Conservation (phyloP, 2,797 vertebrate genomes). For the Mormyrus hasselquistii region DNA sequence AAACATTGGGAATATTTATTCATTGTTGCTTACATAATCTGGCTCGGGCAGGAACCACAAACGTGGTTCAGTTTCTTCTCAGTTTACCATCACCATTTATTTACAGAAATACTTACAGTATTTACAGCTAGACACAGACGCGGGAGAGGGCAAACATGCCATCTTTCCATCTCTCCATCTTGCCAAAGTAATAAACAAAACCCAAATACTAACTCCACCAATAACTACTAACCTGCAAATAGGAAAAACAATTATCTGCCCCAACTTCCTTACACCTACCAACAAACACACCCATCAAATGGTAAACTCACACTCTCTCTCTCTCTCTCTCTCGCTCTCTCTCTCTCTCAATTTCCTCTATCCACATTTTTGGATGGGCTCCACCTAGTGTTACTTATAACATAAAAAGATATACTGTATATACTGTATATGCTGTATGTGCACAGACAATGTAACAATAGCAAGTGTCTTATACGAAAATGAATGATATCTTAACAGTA, state of each 20-base stretch:
- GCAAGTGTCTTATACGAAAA: background rate
- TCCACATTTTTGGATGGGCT: background rate
- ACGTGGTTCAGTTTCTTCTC: background rate
- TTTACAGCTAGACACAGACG: background rate
- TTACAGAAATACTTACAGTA: background rate
- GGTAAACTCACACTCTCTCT: background rate
- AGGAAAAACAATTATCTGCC: background rate
- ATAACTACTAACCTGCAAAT: background rate
- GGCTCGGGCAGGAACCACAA: background rate
- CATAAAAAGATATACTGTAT: background rate
- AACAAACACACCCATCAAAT: background rate
- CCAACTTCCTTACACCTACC: background rate
- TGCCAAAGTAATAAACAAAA: background rate
- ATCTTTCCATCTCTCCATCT: background rate
- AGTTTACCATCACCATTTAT: background rate
- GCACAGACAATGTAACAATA: background rate
- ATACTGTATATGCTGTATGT: background rate
- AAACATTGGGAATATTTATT: background rate
- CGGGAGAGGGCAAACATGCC: background rate
- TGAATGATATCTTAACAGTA: background rate
- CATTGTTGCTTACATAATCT: background rate
- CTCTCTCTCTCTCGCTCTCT: background rate
- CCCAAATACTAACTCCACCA: background rate
- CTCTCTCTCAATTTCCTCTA: background rate
- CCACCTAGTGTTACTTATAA: background rate